A percentile compares a stretch with the other conserved stretches of the same genome.
These are phyloP conservation scores for Zaprionus lachaisei DNA, from an alignment of 1,140 invertebrate species.

Conservation along the genomic window DNA sequence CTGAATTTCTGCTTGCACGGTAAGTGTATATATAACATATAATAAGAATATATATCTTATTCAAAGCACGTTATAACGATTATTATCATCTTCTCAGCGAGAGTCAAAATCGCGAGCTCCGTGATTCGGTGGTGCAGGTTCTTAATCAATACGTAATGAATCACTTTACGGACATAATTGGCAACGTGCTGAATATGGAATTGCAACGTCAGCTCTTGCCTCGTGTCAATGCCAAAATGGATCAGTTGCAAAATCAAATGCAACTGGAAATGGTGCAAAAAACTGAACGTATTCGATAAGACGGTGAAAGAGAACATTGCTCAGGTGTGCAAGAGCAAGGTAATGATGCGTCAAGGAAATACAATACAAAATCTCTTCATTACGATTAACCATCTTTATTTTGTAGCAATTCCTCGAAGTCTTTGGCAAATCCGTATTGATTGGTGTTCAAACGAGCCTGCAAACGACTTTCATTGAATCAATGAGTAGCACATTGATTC, in stretches of 20 bases:
- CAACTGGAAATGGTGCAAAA: constrained; percentile 90
- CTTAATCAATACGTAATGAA: constrained; percentile 84
- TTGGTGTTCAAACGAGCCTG: constrained; percentile 85
- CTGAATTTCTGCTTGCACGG: constrained; percentile 69
- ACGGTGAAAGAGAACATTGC: constrained; percentile 91
- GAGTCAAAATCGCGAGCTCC: constrained; percentile 84
- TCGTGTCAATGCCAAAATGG: constrained; percentile 86
- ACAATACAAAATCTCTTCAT: neutral
- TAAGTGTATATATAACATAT: constrained; percentile 12
- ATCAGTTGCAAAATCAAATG: constrained; percentile 89
- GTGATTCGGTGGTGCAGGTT: constrained; percentile 84
- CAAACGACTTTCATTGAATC: constrained; percentile 87
- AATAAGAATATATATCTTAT: neutral
- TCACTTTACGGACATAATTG: constrained; percentile 84
- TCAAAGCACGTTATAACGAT: neutral
- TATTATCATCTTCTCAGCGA: constrained; percentile 49
- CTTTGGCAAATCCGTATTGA: constrained; percentile 87
- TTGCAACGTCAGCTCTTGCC: constrained; percentile 85
- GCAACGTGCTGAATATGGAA: constrained; percentile 84
- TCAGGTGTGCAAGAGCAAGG: constrained; percentile 91
- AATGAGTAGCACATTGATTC: constrained; percentile 90
- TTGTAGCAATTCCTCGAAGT: constrained; percentile 89
- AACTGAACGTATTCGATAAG: constrained; percentile 89
- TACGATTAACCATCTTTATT: neutral
- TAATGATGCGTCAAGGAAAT: constrained; percentile 54